These are phyloP conservation scores for Gymnoscopelus microlampas DNA, from an alignment of 2,797 vertebrate genomes.

Conservation along the genomic window DNA sequence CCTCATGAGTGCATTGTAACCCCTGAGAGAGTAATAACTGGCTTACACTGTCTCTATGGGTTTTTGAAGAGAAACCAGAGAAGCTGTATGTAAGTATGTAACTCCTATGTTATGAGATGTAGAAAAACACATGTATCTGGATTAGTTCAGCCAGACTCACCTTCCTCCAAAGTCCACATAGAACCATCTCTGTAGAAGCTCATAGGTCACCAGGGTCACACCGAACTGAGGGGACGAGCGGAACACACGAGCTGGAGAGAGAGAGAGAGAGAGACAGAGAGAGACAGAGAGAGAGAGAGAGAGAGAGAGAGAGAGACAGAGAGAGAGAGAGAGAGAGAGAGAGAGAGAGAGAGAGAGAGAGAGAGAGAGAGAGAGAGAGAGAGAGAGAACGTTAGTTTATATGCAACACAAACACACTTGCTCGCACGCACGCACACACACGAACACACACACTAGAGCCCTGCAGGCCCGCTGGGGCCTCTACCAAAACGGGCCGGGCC, in stretches of 20 bases:
- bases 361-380: neutral
- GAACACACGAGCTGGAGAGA: conserved; percentile 91
- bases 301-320: neutral
- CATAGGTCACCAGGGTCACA: conserved; percentile 95
- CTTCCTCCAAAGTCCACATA: conserved; percentile 96
- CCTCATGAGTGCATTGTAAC: no score
- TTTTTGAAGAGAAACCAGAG: no score
- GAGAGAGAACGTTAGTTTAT: neutral
- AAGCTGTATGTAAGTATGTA: no score
- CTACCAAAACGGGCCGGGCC: no score
- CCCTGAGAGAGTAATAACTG: no score
- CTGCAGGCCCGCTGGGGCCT: conserved; percentile 97
- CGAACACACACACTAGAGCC: conserved; percentile 65
- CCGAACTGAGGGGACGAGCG: conserved; percentile 98
- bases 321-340: neutral
- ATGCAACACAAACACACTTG: neutral
- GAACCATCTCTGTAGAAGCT: conserved; percentile 96
- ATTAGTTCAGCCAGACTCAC: conserved; percentile 81
- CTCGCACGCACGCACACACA: neutral
- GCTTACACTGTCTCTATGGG: no score
- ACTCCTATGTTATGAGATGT: neutral
- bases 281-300: neutral
- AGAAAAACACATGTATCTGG: neutral
- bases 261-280: neutral
- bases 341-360: neutral